These are phyloP conservation scores for Lamproptera curius DNA, from an alignment of 2,888 invertebrate genomes.

Conservation along the genomic window DNA sequence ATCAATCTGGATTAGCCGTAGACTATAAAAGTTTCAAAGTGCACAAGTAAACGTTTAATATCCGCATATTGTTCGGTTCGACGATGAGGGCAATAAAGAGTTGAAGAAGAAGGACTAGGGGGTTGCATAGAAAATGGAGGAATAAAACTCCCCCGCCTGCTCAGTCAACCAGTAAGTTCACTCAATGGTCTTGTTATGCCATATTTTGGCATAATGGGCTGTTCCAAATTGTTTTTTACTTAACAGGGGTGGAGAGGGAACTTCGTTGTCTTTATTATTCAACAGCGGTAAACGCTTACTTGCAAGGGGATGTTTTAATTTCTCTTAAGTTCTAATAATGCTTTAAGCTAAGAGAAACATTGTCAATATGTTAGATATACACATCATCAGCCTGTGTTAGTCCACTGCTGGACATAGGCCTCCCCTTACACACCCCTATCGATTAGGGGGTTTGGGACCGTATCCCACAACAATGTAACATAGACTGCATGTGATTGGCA, in stretches of 20 bases:
- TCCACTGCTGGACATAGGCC: too few species aligned
- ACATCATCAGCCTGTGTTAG: too few species aligned
- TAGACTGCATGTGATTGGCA: too few species aligned
- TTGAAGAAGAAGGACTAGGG: constrained; percentile 16
- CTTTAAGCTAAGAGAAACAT: too few species aligned
- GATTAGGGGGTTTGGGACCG: too few species aligned
- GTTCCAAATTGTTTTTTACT: not conserved
- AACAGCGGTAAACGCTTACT: not conserved
- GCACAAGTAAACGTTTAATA: constrained; percentile 16
- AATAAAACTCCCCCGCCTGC: constrained; percentile 5
- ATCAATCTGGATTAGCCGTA: too few species aligned
- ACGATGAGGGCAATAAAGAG: constrained; percentile 15
- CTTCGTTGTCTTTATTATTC: not conserved
- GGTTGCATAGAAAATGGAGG: constrained; percentile 13
- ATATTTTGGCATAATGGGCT: constrained; percentile 5
- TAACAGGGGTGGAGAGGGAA: not conserved
- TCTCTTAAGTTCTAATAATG: too few species aligned
- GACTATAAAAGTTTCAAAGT: constrained; percentile 7
- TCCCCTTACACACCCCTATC: too few species aligned
- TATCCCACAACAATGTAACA: too few species aligned
- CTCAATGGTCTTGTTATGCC: constrained; percentile 14
- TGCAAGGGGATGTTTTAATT: too few species aligned
- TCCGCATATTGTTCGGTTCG: constrained; percentile 11
- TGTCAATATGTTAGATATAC: too few species aligned
- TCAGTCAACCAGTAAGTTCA: constrained; percentile 19